Base-by-base conservation (phyloP, 2,888 invertebrate genomes). In the Pseudococcus longispinus region DNA sequence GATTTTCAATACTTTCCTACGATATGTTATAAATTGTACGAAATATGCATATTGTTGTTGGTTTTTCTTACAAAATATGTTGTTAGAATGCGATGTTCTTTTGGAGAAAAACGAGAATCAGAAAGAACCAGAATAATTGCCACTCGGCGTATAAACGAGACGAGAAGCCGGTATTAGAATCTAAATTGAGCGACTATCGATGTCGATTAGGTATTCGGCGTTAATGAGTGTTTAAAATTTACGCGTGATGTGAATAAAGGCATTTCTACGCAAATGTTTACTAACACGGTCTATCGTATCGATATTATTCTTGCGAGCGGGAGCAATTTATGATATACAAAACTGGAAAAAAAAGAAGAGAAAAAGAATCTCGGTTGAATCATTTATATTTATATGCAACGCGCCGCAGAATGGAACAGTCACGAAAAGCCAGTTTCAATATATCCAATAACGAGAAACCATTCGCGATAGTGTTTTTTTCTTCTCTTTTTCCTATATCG, bases 401-500 rank as follows among this genome's bases (percentile, higher is more conserved):
- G n/a, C 9, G 42, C 77, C 6, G 29, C 77, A 42, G 77, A 77
- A 29, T 42, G 13, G 44, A 44, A 82, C 42, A 82, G 82, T 83
- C 83, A 83, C 51, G 83, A 83, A 42, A 80, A 83, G 83, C 83
- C 55, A 55, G 83, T 83, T 83, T 32, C 83, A 42, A 51, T 51
- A 46, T 83, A 46, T 83, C 83, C 83, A 83, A 51, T 83, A 83
- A 83, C 83, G 51, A 83, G 83, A 55, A 51, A 26, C 26, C 83
- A 13, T 42, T 80, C 83, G 51, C 29, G 44, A 82, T 82, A 29
- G 60, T 85, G 2, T 37, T 37, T 85, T 74, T 85, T 42, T 37
- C 26, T 80, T 42, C 23, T 42, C 74, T 11, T 60, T 20, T 23
- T 15, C 20, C 11, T 29, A 15, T 85, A 85, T 70, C 85, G 65